Base-by-base conservation (phyloP, 2,797 vertebrate species). In the Macrochelys suwanniensis region DNA sequence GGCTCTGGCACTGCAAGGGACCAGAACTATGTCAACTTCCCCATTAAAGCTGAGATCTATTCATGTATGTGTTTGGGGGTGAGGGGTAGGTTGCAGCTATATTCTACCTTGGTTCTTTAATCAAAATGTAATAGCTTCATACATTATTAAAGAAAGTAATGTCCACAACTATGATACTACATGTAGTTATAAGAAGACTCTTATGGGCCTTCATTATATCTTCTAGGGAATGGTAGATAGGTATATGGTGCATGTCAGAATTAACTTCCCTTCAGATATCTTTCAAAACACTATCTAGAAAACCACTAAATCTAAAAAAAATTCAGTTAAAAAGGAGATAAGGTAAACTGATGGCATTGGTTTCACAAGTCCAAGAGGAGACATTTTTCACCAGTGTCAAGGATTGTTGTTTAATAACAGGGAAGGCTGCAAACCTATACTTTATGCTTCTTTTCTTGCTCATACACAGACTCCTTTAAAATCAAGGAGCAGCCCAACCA, bases 1-100 rank as follows among this genome's bases (percentile, higher is more conserved):
- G 93, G 93, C 85, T 42, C 68, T 91, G 83, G 77, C 50, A 87
- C 21, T 89, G 19, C 19, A 87, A 95, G 51, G 93, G 81, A 21
- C 81, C 68, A 91, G 56, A 68, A 89, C 50, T 82, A 42, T 51
- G 86, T 82, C 68, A 92, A 65, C 45, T 88, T 47, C 53, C 84
- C 68, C 23, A 84, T 56, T 90, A 90, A 79, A 57, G 9, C 49
- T 28, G 45, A 49, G 42, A 93, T 92, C 49, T 89, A 93, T 93
- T 81, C 54, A 54, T 10, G 54, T 25, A 54, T 13, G 49, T 50
- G 13, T 50, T 12, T 10, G 54, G 23, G 54, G 23, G 53, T 54
- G 21, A 8, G 53, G 19, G 53, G 54, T 8, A 19, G 21, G 21
- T 54, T 54, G 54, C 23, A 61, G 59, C 31, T 33, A 17, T 51